Evolutionary conservation across 2,797 vertebrate species (phyloP), one percentile per base, ranked within the genome.

Genomic region (Xenopus petersii): DNA sequence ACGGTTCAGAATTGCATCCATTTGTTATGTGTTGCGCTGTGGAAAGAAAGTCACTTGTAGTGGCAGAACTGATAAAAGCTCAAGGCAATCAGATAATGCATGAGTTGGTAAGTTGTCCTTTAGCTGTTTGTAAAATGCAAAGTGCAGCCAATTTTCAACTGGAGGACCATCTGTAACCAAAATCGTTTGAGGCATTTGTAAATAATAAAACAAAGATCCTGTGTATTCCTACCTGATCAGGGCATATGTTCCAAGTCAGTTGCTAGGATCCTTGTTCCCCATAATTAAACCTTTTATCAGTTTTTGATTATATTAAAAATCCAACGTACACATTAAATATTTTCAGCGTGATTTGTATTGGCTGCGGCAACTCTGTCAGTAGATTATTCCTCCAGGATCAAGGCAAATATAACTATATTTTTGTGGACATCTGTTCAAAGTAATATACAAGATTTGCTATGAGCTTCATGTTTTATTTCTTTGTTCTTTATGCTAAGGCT

Each of bases 121-220:
- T 83, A 81, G 82, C 79, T 82, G 71, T 58, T 65, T 89, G 87
- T 87, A 87, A 90, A 74, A 26, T 3, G 76, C 67, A 80, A 64
- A 85, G 62, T 46, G 73, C 0, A 47, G 87, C 87, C 88, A 89
- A 82, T 82, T 89, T 83, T 82, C 83, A 80, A 12, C 75, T 26
- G 79, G 76, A 76, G 80, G 55, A 60, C 89, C 89, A 91, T 91
- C 87, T 92, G 90, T 88, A 81, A 81, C 36, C 24, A 75, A 86
- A 80, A 80, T 69, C 13, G 8, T 75, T 83, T 61, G 77, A 63
- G 61, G 67, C 82, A 75, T 82, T 70, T 69, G 42, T 79, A 83
- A 84, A 79, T 55, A 80, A 67, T 24, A 63, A 72, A 26, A 67
- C 65, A 77, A 21, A 64, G 56, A 64, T 55, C 49, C 36, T 67